Evolutionary conservation across 1,140 invertebrate genomes (phyloP).

Genomic region (Idris sp.): DNA sequence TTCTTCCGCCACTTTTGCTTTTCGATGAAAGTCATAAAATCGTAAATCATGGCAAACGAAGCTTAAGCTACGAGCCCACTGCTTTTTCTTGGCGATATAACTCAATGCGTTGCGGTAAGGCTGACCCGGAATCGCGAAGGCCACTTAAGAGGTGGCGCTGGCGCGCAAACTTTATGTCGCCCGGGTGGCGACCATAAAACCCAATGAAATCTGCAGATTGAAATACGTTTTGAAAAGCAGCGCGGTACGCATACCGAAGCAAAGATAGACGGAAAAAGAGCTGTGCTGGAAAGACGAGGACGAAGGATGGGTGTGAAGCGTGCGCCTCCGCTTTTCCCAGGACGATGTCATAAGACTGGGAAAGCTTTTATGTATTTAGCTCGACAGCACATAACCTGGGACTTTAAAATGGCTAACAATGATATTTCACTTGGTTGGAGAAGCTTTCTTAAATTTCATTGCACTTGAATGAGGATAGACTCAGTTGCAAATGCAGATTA

Average conservation of each 20-base stretch:
- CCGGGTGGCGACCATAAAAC: conserved; percentile 64
- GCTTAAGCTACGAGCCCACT: conserved; percentile 50
- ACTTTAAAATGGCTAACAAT: conserved; percentile 39
- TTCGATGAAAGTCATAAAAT: conserved; percentile 63
- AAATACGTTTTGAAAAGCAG: conserved; percentile 64
- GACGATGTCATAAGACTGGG: conserved; percentile 54
- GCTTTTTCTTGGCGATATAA: conserved; percentile 54
- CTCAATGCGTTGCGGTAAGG: conserved; percentile 47
- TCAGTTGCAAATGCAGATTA: conserved; percentile 33
- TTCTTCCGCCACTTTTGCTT: conserved; percentile 55
- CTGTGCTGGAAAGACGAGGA: background rate
- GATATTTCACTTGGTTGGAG: conserved; percentile 40
- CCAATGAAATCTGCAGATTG: conserved; percentile 65
- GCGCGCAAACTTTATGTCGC: conserved; percentile 56
- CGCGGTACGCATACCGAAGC: conserved; percentile 43
- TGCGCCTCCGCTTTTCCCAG: conserved; percentile 49
- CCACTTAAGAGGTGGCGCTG: conserved; percentile 56
- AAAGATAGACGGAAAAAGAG: conserved; percentile 32
- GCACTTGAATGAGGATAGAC: conserved; percentile 3
- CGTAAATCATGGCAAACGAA: conserved; percentile 63
- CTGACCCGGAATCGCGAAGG: conserved; percentile 57
- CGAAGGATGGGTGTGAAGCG: conserved; percentile 24
- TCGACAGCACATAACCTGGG: conserved; percentile 37
- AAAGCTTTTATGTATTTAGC: conserved; percentile 60
- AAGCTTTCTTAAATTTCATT: conserved; percentile 47